Percentiles rank a stretch among this genome's conserved stretches.
Evolutionary conservation across 2,888 invertebrate genomes (phyloP).

Genomic region (Gryllus longicercus): DNA sequence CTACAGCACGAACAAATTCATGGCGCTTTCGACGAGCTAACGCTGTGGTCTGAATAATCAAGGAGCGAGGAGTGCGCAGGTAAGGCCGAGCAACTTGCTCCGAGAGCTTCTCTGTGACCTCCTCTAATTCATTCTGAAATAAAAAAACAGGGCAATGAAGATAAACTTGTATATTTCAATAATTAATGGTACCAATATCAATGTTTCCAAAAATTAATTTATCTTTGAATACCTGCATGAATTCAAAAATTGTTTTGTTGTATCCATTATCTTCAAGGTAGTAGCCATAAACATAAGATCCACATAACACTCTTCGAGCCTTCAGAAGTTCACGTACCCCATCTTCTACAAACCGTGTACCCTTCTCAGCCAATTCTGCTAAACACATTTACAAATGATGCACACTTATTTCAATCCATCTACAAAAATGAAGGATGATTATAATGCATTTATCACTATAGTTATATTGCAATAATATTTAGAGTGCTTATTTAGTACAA

Average conservation of each 20-base stretch:
- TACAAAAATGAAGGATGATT: no score
- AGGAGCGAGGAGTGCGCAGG: conserved; percentile 58
- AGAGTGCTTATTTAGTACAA: no score
- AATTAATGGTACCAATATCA: conserved; percentile 18
- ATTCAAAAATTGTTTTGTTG: conserved; percentile 64
- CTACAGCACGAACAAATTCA: conserved; percentile 60
- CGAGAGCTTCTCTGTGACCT: conserved; percentile 61
- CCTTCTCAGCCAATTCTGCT: conserved; percentile 29
- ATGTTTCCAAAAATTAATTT: no score
- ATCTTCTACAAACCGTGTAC: conserved; percentile 58
- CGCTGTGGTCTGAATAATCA: conserved; percentile 60
- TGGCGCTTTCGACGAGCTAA: conserved; percentile 58
- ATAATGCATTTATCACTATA: no score
- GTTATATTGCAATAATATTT: no score
- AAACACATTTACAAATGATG: neutral
- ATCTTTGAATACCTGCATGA: conserved; percentile 50
- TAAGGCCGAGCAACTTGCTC: conserved; percentile 62
- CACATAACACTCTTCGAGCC: conserved; percentile 60
- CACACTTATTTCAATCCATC: no score
- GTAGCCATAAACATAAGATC: conserved; percentile 66
- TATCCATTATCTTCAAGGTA: conserved; percentile 63
- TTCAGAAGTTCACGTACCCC: conserved; percentile 62
- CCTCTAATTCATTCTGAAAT: conserved; percentile 61
- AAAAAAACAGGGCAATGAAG: conserved; percentile 3
- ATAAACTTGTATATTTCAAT: neutral